These are phyloP conservation scores for Rhinatrema bivittatum DNA, from an alignment of 2,797 vertebrate genomes.

Conservation along the genomic window DNA sequence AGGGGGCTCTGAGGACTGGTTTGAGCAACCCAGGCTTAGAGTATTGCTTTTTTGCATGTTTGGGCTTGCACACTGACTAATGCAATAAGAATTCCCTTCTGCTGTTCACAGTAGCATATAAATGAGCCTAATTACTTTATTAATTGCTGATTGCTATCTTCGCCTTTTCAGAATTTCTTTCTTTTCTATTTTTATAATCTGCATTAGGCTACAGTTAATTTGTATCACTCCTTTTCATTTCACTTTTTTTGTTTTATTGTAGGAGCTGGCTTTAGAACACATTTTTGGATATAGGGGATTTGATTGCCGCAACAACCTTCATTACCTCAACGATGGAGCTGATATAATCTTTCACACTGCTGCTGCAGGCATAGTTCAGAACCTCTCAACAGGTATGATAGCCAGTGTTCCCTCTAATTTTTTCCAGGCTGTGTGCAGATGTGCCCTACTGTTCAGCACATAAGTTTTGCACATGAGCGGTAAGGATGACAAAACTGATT, in stretches of 20 bases:
- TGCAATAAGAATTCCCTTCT: no score
- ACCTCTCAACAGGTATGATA: slow-evolving; percentile 76
- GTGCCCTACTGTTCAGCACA: accelerated
- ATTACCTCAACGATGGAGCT: slow-evolving; percentile 89
- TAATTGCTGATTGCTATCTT: background rate
- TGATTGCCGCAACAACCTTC: slow-evolving; percentile 94
- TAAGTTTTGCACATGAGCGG: background rate
- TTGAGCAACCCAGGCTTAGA: no score
- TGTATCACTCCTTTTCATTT: background rate
- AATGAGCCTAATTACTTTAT: background rate
- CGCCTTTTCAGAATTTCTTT: background rate
- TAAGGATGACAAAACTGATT: no score
- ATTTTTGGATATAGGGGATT: slow-evolving; percentile 95
- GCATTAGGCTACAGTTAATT: no score
- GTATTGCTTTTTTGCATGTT: no score
- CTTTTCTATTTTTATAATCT: background rate
- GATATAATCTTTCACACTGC: slow-evolving; percentile 95
- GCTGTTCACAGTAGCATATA: no score
- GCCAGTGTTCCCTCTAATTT: no score
- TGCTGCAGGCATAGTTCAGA: slow-evolving; percentile 80
- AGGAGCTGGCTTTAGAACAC: slow-evolving; percentile 88
- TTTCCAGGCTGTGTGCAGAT: no score
- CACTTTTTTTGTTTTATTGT: background rate
- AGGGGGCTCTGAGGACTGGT: no score
- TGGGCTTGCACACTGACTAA: no score